phyloP scores from a whole-genome alignment of 1,140 invertebrate species.

The Protaetia brevitarsis region DNA sequence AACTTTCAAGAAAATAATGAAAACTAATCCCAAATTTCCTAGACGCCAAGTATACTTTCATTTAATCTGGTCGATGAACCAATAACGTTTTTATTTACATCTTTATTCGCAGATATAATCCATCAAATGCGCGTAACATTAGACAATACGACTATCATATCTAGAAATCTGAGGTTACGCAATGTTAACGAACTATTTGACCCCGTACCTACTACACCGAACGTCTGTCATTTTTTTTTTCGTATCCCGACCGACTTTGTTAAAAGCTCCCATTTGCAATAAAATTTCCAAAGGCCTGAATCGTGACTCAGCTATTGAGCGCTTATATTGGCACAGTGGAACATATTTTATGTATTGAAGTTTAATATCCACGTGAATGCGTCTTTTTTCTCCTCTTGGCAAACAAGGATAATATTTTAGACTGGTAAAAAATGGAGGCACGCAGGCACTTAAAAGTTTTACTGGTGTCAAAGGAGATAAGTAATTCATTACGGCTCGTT shows the following conservation, averaged over 20 bases:
- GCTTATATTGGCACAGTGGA: slow-evolving; percentile 10
- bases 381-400: background rate
- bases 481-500: background rate
- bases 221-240: background rate
- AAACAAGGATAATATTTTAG: background rate
- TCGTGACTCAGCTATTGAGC: slow-evolving; percentile 6
- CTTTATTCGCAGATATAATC: background rate
- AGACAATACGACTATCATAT: slow-evolving; percentile 7
- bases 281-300: slow-evolving; percentile 10
- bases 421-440: background rate
- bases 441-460: background rate
- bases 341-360: slow-evolving; percentile 14
- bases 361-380: background rate
- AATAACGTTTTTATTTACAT: background rate
- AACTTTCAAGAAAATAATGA: no score
- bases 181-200: slow-evolving; percentile 15
- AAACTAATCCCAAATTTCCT: no score
- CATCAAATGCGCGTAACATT: background rate
- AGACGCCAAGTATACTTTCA: no score
- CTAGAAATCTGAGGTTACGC: background rate
- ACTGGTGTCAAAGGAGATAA: background rate
- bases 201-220: slow-evolving; percentile 2
- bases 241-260: background rate
- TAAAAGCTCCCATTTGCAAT: slow-evolving; percentile 9
- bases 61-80: no score